Evolutionary conservation across 2,888 invertebrate species (phyloP).

Genomic region (Watsonalla cultraria): DNA sequence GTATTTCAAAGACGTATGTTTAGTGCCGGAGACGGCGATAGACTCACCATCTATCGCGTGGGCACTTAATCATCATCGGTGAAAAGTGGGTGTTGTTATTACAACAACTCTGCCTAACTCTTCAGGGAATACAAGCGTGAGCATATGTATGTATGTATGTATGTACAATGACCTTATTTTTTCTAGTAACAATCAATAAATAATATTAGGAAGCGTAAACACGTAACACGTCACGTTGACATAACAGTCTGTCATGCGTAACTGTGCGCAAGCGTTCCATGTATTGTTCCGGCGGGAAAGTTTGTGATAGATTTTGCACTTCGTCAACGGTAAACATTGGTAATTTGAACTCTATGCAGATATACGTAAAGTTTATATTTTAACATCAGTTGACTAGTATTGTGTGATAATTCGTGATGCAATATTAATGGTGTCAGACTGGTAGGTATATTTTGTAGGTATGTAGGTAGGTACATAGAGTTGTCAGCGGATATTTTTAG

Average conservation of each 20-base stretch:
- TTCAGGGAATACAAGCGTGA: too few species aligned
- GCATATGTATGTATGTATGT: too few species aligned
- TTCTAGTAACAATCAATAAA: slow-evolving; percentile 4
- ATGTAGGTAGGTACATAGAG: too few species aligned
- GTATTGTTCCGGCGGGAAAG: slow-evolving; percentile 12
- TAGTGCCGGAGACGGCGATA: too few species aligned
- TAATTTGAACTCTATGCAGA: slow-evolving; percentile 5
- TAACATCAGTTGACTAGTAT: slow-evolving; percentile 1
- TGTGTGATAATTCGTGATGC: slow-evolving; percentile 12
- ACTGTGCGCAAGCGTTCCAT: slow-evolving; percentile 9
- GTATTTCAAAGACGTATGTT: too few species aligned
- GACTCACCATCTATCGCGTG: too few species aligned
- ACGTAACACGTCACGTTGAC: slow-evolving; percentile 27
- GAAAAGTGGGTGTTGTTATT: too few species aligned
- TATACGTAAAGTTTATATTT: background rate
- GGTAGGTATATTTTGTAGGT: background rate
- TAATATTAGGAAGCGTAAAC: slow-evolving; percentile 15
- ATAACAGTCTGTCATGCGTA: slow-evolving; percentile 24
- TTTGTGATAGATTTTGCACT: slow-evolving; percentile 3
- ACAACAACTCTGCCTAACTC: too few species aligned
- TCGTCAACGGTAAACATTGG: background rate
- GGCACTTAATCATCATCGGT: too few species aligned
- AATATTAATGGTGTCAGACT: slow-evolving; percentile 7
- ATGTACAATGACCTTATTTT: background rate
- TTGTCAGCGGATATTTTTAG: too few species aligned